phyloP scores from a whole-genome alignment of 2,888 invertebrate genomes.

The Ctenicera cuprea region DNA sequence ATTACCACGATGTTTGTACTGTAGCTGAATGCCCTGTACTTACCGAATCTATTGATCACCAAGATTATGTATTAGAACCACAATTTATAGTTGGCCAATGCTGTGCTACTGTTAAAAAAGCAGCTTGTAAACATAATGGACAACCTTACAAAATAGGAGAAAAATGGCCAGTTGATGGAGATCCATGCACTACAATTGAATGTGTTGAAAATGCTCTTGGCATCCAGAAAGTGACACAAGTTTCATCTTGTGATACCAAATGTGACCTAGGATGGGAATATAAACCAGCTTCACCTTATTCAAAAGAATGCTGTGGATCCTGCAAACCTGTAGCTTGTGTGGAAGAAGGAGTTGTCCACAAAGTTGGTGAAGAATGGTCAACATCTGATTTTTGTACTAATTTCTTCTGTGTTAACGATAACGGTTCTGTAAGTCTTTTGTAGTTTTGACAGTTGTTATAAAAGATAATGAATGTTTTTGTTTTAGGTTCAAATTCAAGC shows the following conservation, averaged over 20 bases:
- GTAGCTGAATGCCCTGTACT: slow-evolving; percentile 74
- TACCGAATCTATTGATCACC: slow-evolving; percentile 70
- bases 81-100: slow-evolving; percentile 77
- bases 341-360: slow-evolving; percentile 72
- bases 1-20: slow-evolving; percentile 72
- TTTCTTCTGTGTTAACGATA: slow-evolving; percentile 76
- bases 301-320: slow-evolving; percentile 78
- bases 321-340: slow-evolving; percentile 78
- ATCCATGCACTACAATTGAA: slow-evolving; percentile 76
- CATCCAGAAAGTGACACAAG: slow-evolving; percentile 75
- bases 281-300: slow-evolving; percentile 64
- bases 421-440: slow-evolving; percentile 70
- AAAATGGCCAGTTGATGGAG: slow-evolving; percentile 74
- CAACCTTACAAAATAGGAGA: slow-evolving; percentile 74
- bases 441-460: background rate
- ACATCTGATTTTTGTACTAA: slow-evolving; percentile 79
- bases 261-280: slow-evolving; percentile 78
- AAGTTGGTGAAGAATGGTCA: slow-evolving; percentile 76
- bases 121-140: slow-evolving; percentile 76
- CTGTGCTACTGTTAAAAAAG: slow-evolving; percentile 77
- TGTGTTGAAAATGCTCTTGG: slow-evolving; percentile 73
- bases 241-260: slow-evolving; percentile 74
- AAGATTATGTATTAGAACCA: slow-evolving; percentile 76
- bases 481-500: slow-evolving; percentile 73
- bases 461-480: background rate